Evolutionary conservation across 2,113 vertebrate genomes (phyloP).

Genomic region (Silurus glanis): DNA sequence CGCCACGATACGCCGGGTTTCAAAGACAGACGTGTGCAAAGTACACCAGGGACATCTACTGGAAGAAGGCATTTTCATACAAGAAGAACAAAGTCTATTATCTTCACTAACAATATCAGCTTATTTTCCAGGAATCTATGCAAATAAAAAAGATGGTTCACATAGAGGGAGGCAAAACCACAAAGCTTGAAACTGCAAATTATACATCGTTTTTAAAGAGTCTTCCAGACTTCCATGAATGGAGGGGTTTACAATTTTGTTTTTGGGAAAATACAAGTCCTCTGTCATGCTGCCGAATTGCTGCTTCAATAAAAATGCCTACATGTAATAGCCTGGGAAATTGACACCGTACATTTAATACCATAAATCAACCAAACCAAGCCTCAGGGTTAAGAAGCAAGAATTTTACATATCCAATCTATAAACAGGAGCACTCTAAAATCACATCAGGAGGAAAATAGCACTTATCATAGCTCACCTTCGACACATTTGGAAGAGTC

Average conservation of each 20-base stretch:
- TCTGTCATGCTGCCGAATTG: neutral
- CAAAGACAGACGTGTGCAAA: neutral
- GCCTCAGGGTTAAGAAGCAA: neutral
- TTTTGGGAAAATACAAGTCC: neutral
- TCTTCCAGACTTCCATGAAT: neutral
- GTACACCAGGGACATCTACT: conserved; percentile 53
- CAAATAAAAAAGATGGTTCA: neutral
- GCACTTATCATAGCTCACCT: neutral
- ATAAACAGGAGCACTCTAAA: neutral
- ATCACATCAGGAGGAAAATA: neutral
- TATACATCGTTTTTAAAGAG: neutral
- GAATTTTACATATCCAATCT: neutral
- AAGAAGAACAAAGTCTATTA: conserved; percentile 8
- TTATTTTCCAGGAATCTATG: neutral
- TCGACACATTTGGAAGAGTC: neutral
- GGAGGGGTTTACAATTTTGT: neutral
- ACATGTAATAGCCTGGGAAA: neutral
- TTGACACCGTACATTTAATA: neutral
- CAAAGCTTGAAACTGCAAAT: neutral
- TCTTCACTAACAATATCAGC: neutral
- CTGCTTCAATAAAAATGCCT: neutral
- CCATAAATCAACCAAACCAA: neutral
- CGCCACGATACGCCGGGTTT: neutral
- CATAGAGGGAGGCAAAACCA: neutral
- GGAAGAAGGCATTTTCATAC: conserved; percentile 12